These are phyloP conservation scores for Pyrgus malvae DNA, from an alignment of 2,888 invertebrate genomes.

Conservation along the genomic window DNA sequence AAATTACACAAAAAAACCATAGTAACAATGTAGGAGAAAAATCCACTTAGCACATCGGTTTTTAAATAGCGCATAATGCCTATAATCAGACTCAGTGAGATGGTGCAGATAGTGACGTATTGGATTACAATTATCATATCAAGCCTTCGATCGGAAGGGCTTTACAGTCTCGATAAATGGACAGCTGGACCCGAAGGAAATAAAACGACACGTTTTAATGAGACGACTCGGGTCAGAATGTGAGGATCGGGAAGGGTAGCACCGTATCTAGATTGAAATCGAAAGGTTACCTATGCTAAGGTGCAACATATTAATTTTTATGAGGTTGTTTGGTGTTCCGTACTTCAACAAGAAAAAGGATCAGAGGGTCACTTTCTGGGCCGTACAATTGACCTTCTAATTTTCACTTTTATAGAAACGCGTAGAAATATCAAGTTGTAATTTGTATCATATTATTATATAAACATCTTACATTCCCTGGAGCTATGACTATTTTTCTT, in stretches of 20 bases:
- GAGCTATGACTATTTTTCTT: background rate
- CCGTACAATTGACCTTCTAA: no score
- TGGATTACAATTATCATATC: constrained; percentile 76
- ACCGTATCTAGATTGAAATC: constrained; percentile 55
- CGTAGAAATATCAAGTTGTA: no score
- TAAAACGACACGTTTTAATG: constrained; percentile 72
- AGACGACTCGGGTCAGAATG: constrained; percentile 58
- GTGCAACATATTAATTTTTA: constrained; percentile 22
- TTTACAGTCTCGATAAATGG: constrained; percentile 65
- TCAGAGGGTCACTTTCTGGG: no score
- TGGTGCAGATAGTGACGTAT: constrained; percentile 60
- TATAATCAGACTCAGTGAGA: constrained; percentile 43
- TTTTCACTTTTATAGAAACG: no score
- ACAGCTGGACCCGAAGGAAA: constrained; percentile 63
- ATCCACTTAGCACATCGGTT: background rate
- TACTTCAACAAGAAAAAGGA: no score
- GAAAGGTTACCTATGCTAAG: constrained; percentile 49
- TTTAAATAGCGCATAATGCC: constrained; percentile 9
- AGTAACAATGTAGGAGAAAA: background rate
- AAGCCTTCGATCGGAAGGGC: constrained; percentile 57
- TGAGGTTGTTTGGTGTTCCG: no score
- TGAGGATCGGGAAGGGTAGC: constrained; percentile 52
- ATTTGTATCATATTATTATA: no score
- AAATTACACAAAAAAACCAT: no score
- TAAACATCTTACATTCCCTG: background rate